These are phyloP conservation scores for Euphonia xanthogaster DNA, from an alignment of 2,797 vertebrate species.

Conservation along the genomic window DNA sequence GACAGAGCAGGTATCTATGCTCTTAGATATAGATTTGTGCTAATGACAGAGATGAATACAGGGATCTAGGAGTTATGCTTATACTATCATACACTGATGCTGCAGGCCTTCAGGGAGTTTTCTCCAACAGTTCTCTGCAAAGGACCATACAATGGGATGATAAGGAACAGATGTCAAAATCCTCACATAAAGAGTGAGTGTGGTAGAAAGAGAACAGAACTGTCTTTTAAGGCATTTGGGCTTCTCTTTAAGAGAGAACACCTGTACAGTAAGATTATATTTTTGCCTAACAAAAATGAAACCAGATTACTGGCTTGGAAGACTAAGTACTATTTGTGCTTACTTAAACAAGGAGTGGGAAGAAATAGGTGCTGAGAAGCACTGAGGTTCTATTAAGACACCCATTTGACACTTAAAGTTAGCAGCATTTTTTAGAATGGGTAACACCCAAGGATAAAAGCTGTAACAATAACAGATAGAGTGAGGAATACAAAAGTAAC, in stretches of 20 bases:
- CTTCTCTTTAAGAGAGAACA: neutral
- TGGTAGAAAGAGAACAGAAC: neutral
- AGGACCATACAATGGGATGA: neutral
- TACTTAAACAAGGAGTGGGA: neutral
- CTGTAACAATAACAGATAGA: neutral
- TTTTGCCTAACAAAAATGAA: neutral
- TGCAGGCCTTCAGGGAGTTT: neutral
- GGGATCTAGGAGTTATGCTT: neutral
- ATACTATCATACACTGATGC: neutral
- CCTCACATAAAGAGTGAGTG: neutral
- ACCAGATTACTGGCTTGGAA: neutral
- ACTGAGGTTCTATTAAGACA: neutral
- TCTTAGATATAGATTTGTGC: neutral
- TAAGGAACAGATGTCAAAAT: neutral
- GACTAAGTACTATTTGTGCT: neutral
- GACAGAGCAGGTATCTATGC: neutral
- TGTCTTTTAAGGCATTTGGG: neutral
- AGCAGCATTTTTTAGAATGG: neutral
- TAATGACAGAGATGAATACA: neutral
- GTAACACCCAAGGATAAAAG: neutral
- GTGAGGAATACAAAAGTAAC: neutral
- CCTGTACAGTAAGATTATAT: neutral
- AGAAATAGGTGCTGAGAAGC: neutral
- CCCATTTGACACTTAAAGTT: neutral
- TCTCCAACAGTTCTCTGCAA: neutral